Percentiles rank a stretch among this genome's conserved stretches.
phyloP scores from a whole-genome alignment of 1,140 invertebrate genomes.

The Armadillidium nasatum region DNA sequence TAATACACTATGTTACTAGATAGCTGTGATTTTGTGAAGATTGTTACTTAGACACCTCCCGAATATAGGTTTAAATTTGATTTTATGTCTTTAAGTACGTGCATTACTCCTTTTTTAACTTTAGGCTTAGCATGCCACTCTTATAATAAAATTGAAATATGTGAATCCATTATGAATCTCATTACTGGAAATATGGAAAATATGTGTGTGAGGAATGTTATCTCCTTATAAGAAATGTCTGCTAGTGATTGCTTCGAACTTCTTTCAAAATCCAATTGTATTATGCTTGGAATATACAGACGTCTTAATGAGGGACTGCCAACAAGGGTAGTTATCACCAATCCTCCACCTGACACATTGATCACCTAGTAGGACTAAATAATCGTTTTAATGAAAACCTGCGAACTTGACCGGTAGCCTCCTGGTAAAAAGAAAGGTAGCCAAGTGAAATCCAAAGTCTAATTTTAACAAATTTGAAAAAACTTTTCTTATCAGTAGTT shows the following conservation, averaged over 20 bases:
- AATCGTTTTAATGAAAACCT: neutral
- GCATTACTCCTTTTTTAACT: neutral
- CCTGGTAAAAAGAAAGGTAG: too few species aligned
- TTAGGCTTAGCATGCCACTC: neutral
- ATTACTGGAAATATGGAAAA: neutral
- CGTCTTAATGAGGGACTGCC: neutral
- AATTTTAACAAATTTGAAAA: too few species aligned
- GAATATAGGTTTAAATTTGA: neutral
- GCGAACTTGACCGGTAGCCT: too few species aligned
- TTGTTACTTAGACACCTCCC: neutral
- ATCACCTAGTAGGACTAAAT: neutral
- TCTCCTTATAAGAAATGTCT: neutral
- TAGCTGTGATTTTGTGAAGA: neutral
- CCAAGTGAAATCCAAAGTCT: too few species aligned
- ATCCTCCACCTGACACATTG: neutral
- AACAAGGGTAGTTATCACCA: neutral
- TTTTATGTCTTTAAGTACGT: neutral
- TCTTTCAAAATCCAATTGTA: neutral
- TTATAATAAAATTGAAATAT: neutral
- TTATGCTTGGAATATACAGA: neutral
- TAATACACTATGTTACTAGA: too few species aligned
- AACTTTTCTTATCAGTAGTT: too few species aligned
- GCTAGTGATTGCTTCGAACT: neutral
- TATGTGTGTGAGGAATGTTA: neutral
- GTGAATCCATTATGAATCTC: neutral